These are phyloP conservation scores for Montipora sp. DNA, from an alignment of 64 coral and sea anemone genomes.

Conservation along the genomic window DNA sequence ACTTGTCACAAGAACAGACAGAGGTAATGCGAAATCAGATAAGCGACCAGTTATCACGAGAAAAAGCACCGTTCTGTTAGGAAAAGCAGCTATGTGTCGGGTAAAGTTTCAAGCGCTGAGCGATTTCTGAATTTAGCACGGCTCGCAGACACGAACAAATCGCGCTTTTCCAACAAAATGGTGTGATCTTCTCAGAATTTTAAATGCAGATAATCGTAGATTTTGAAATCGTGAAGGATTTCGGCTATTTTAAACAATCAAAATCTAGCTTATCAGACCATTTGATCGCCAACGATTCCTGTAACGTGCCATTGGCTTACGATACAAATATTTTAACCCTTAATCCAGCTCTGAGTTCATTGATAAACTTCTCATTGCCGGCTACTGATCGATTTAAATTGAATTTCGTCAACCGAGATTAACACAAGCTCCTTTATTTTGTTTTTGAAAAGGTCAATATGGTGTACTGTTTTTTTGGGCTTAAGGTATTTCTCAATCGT, in stretches of 20 bases:
- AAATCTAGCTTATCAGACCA: neutral
- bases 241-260: neutral
- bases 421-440: neutral
- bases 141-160: neutral
- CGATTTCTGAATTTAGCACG: neutral
- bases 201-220: neutral
- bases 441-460: neutral
- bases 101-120: neutral
- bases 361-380: neutral
- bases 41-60: constrained; percentile 1
- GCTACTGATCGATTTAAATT: neutral
- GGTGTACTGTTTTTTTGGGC: neutral
- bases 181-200: neutral
- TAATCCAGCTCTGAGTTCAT: neutral
- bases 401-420: neutral
- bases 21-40: constrained; percentile 52
- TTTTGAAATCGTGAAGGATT: neutral
- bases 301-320: neutral
- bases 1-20: constrained; percentile 19
- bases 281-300: neutral
- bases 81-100: neutral
- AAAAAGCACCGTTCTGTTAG: neutral
- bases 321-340: neutral
- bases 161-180: neutral
- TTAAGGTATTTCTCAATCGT: neutral